Evolutionary conservation across 2,888 invertebrate species (phyloP), one percentile per base, ranked within the genome.

Genomic region (Andrena dorsata): DNA sequence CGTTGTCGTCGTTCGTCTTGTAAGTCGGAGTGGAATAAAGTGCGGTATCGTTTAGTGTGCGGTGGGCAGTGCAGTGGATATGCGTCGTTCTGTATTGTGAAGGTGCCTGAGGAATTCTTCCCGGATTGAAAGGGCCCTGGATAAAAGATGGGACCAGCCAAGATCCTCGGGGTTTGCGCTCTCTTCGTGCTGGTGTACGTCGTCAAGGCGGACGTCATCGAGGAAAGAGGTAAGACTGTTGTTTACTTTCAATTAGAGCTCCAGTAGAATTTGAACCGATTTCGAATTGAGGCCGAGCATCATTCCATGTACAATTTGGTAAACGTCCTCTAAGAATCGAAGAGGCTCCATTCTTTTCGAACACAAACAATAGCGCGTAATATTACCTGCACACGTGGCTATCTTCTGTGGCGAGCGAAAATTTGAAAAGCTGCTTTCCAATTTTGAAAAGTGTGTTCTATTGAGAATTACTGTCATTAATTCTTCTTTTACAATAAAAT

Each of bases 151-250:
- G 89, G 90, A 84, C 84, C 77, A 73, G 82, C 83, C 75, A 86
- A 82, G 80, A 77, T 86, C 35, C 65, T 90, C 32, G 87, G 84
- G 77, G 84, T 90, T 84, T 90, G 78, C 73, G 49, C 86, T n/a
- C 70, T 89, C 66, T 65, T 89, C 65, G 30, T 79, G 76, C 23
- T 86, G 76, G 58, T 80, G 51, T 83, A 58, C 65, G 35, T 53
- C 90, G 56, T 70, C 47, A 35, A 63, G 56, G 88, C 90, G 63
- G 91, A 92, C 58, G 92, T 92, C 82, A 93, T 91, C 80, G 93
- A 94, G 72, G 93, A 94, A 90, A 92, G 93, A 93, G 93, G 93
- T 94, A 71, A 72, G 90, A 74, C 7, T 10, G 16, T 47, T 69
- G 58, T 69, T 75, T 58, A 70, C 60, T 75, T 49, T 28, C 60